phyloP scores from a whole-genome alignment of 2,888 invertebrate species.

The Andrena minutula region DNA sequence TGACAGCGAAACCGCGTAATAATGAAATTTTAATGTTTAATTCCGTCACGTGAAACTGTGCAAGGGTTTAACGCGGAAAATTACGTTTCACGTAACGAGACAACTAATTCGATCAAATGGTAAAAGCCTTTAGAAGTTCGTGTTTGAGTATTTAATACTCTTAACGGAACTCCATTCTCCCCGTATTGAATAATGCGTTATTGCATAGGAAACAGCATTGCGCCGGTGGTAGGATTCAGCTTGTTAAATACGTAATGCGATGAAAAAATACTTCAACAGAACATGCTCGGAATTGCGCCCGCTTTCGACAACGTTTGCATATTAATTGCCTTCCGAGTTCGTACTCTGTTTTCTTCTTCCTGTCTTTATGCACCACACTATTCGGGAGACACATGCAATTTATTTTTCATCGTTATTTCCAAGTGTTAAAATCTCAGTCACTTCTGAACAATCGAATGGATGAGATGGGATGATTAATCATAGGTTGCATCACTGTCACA shows the following conservation, averaged over 20 bases:
- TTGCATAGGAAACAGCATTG: background rate
- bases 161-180: constrained; percentile 9
- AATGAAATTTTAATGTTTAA: constrained; percentile 30
- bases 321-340: background rate
- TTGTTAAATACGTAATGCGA: background rate
- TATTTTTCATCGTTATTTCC: background rate
- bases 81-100: constrained; percentile 16
- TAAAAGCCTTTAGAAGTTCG: constrained; percentile 33
- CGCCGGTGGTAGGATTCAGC: background rate
- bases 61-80: constrained; percentile 21
- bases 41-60: background rate
- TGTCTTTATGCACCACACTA: background rate
- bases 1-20: background rate
- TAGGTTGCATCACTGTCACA: background rate
- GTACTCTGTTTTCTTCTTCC: background rate
- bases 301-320: background rate
- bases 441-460: background rate
- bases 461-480: background rate
- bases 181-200: constrained; percentile 5
- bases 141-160: constrained; percentile 35
- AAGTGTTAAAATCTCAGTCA: too few species aligned
- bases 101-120: constrained; percentile 35
- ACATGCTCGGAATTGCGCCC: background rate
- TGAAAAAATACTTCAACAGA: background rate
- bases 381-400: background rate